Evolutionary conservation across 2,113 vertebrate genomes (phyloP).

Genomic region (Piaya cayana): DNA sequence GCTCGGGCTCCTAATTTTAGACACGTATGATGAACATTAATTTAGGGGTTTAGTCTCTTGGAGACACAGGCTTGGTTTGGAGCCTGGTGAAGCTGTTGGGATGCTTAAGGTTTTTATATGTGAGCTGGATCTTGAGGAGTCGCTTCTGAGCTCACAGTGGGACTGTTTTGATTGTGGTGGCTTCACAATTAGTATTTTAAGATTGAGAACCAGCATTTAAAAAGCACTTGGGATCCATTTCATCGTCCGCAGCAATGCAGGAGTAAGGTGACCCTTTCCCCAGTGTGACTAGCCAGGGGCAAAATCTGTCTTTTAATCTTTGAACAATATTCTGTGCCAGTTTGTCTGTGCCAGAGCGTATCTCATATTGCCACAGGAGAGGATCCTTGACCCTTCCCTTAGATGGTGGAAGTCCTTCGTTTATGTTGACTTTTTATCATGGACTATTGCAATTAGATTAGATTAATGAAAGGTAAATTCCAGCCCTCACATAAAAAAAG

Average conservation of each 20-base stretch:
- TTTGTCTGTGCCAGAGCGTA: not conserved
- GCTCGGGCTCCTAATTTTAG: not conserved
- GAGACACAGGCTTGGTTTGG: not conserved
- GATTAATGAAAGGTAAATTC: conserved; percentile 87
- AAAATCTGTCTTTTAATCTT: not conserved
- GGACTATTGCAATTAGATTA: conserved; percentile 80
- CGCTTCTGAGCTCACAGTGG: not conserved
- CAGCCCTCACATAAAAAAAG: conserved; percentile 63
- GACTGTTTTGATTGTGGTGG: not conserved
- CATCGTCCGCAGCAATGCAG: not conserved
- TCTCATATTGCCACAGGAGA: not conserved
- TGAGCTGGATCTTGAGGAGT: not conserved
- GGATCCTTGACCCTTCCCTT: not conserved
- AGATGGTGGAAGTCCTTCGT: conserved; percentile 37
- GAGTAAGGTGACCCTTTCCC: not conserved
- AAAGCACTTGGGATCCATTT: not conserved
- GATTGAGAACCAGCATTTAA: not conserved
- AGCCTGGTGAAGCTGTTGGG: not conserved
- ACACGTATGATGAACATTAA: not conserved
- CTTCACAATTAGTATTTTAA: not conserved
- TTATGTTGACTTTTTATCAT: conserved; percentile 71
- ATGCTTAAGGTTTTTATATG: not conserved
- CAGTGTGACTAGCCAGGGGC: not conserved
- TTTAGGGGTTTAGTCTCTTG: not conserved
- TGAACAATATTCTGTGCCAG: not conserved